phyloP scores from a whole-genome alignment of 2,797 vertebrate species.

The Euphonia xanthogaster region DNA sequence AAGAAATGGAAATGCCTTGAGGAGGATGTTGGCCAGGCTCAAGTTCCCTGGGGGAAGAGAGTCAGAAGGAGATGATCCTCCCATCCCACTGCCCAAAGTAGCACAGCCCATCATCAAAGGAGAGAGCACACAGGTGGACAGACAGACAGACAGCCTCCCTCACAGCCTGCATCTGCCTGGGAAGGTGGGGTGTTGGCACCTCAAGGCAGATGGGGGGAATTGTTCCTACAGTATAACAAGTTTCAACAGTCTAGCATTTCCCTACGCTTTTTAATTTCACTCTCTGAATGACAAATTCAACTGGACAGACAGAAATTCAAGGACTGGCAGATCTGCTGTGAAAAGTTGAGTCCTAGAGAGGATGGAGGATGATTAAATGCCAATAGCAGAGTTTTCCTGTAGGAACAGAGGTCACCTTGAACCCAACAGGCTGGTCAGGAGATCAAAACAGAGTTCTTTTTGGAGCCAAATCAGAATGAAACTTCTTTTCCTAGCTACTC shows the following conservation, averaged over 20 bases:
- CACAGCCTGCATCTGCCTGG: background rate
- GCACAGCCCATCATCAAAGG: fast-evolving
- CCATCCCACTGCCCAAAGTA: fast-evolving
- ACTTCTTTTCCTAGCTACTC: background rate
- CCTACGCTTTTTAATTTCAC: background rate
- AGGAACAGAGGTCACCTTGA: background rate
- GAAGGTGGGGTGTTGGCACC: background rate
- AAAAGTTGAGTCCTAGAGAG: background rate
- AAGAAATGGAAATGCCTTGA: background rate
- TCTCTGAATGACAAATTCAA: background rate
- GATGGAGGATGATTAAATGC: background rate
- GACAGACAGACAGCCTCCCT: background rate
- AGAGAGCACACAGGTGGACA: background rate
- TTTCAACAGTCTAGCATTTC: background rate
- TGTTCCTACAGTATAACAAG: background rate
- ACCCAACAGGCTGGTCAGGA: background rate
- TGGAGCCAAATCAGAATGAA: background rate
- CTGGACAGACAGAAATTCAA: background rate
- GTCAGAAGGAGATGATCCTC: background rate
- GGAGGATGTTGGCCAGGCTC: background rate
- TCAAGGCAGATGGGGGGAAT: background rate
- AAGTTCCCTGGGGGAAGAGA: background rate
- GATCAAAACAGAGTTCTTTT: background rate
- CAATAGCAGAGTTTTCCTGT: background rate
- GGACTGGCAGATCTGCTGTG: background rate